Percentiles rank a stretch among this genome's conserved stretches.
phyloP scores from a whole-genome alignment of 2,113 vertebrate genomes.

The Hydrolagus affinis region DNA sequence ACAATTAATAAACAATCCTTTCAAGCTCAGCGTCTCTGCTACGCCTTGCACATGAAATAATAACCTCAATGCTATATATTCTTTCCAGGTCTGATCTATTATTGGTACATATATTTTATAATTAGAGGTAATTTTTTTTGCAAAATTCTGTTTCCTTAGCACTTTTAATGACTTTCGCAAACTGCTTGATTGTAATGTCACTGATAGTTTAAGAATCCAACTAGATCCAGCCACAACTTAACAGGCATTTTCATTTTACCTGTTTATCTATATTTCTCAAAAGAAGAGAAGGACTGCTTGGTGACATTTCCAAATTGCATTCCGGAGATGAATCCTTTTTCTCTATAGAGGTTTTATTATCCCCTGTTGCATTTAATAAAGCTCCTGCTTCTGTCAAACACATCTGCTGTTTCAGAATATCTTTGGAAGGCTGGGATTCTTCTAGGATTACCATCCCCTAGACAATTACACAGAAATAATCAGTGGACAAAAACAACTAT shows the following conservation, averaged over 20 bases:
- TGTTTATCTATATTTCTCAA: constrained; percentile 90
- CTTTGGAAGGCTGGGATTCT: constrained; percentile 67
- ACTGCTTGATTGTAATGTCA: background rate
- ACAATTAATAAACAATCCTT: constrained; percentile 38
- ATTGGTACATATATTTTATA: background rate
- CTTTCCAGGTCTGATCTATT: background rate
- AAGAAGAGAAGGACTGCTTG: constrained; percentile 80
- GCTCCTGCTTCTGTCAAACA: constrained; percentile 61
- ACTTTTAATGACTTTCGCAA: background rate
- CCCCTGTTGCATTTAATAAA: constrained; percentile 57
- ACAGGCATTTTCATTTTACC: constrained; percentile 53
- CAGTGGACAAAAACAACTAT: constrained; percentile 44
- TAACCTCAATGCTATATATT: too few species aligned
- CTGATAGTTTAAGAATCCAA: background rate
- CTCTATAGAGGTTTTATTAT: constrained; percentile 46
- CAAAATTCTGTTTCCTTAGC: constrained; percentile 6
- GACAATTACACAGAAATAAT: constrained; percentile 48
- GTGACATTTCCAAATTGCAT: constrained; percentile 70
- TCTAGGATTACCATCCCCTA: constrained; percentile 76
- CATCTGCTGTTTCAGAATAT: constrained; percentile 65
- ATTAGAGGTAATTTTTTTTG: background rate
- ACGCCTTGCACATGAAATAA: background rate
- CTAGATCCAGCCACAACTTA: background rate
- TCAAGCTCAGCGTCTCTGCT: background rate
- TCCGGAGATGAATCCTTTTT: constrained; percentile 59